Percentiles rank a stretch among this genome's conserved stretches.
Conservation (phyloP, 2,113 vertebrate species). For the Xenopus laevis region DNA sequence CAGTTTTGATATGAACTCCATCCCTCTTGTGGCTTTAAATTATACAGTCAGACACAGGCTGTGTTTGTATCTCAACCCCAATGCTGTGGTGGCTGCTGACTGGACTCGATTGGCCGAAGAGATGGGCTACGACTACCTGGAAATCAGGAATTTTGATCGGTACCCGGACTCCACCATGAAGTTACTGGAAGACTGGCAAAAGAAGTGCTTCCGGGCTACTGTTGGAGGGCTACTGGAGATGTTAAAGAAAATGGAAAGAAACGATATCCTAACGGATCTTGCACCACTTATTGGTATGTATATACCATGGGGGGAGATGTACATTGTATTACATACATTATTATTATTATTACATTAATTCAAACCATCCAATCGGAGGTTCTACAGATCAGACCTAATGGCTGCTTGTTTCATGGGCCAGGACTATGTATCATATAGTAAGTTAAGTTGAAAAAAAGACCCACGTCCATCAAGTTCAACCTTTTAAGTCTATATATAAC, state of each 20-base stretch:
- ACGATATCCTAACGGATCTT: constrained; percentile 78
- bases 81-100: constrained; percentile 73
- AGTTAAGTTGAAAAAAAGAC: too few relatives aligned
- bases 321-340: too few relatives aligned
- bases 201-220: constrained; percentile 59
- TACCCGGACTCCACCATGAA: constrained; percentile 62
- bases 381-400: too few relatives aligned
- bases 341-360: too few relatives aligned
- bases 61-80: constrained; percentile 79
- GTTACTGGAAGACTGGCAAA: constrained; percentile 80
- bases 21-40: constrained; percentile 79
- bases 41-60: constrained; percentile 73
- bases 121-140: constrained; percentile 82
- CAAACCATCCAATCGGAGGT: too few relatives aligned
- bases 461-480: too few relatives aligned
- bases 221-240: constrained; percentile 76
- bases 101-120: constrained; percentile 81
- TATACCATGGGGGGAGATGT: too few relatives aligned
- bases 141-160: constrained; percentile 77
- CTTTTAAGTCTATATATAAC: too few relatives aligned
- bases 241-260: constrained; percentile 67
- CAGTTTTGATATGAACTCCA: neutral
- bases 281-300: constrained; percentile 67
- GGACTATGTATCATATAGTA: too few relatives aligned
- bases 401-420: too few relatives aligned